These are phyloP conservation scores for Tachina lurida DNA, from an alignment of 2,888 invertebrate genomes.

Conservation along the genomic window DNA sequence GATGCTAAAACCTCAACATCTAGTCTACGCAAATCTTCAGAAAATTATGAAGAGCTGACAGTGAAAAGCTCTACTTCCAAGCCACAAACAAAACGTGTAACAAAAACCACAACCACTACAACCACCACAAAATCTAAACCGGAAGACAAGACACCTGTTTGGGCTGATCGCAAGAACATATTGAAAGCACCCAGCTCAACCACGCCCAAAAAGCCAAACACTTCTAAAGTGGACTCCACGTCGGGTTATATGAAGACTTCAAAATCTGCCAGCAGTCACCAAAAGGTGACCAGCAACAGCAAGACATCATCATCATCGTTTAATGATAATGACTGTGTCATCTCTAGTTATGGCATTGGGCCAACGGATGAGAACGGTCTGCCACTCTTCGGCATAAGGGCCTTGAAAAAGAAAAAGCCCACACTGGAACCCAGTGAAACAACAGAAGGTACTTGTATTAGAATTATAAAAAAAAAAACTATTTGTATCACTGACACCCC, in stretches of 20 bases:
- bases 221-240: conserved; percentile 63
- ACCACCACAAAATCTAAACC: conserved; percentile 53
- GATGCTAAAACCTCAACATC: conserved; percentile 32
- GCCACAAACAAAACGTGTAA: conserved; percentile 72
- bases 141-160: conserved; percentile 76
- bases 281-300: conserved; percentile 77
- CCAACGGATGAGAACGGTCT: conserved; percentile 91
- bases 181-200: conserved; percentile 73
- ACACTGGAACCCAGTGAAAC: conserved; percentile 84
- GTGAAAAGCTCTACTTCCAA: conserved; percentile 28
- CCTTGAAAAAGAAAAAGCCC: conserved; percentile 85
- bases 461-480: not conserved
- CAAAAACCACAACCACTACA: conserved; percentile 42
- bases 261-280: conserved; percentile 75
- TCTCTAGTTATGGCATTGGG: conserved; percentile 92
- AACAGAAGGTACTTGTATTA: conserved; percentile 85
- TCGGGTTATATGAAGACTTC: conserved; percentile 61
- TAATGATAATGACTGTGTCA: conserved; percentile 86
- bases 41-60: conserved; percentile 29
- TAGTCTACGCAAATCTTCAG: conserved; percentile 9
- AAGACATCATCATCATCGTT: conserved; percentile 37
- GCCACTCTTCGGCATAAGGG: conserved; percentile 91
- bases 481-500: too few relatives aligned
- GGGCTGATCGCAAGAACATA: conserved; percentile 79
- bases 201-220: conserved; percentile 65